A percentile compares a stretch with the other conserved stretches of the same genome.
Conservation (phyloP, 2,888 invertebrate genomes). For the Drosophila monieri region DNA sequence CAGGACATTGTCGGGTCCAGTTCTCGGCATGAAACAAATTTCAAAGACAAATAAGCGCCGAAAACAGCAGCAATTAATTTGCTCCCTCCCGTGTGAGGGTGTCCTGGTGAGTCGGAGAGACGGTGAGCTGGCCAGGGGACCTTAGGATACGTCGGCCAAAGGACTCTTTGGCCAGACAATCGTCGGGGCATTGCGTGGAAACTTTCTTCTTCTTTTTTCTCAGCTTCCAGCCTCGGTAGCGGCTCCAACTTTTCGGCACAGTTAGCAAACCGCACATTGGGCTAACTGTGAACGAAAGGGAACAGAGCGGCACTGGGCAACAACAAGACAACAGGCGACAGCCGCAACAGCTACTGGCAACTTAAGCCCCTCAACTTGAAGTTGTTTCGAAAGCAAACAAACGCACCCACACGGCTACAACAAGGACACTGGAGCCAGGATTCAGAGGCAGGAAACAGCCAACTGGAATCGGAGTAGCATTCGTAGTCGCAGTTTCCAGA, state of each 20-base stretch:
- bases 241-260: conserved; percentile 69
- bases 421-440: conserved; percentile 22
- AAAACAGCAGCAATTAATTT: conserved; percentile 80
- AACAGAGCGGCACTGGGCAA: conserved; percentile 22
- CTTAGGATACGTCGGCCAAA: conserved; percentile 22
- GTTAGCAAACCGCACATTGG: conserved; percentile 70
- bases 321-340: conserved; percentile 41
- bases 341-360: conserved; percentile 73
- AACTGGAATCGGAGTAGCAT: conserved; percentile 1
- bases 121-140: conserved; percentile 22
- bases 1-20: conserved; percentile 49
- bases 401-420: conserved; percentile 54
- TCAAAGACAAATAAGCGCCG: conserved; percentile 80
- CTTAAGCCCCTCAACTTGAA: conserved; percentile 72
- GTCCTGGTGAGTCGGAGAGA: conserved; percentile 11
- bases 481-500: conserved; percentile 5
- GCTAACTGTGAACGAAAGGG: conserved; percentile 65
- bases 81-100: conserved; percentile 64
- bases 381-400: conserved; percentile 67
- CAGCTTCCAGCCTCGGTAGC: conserved; percentile 43
- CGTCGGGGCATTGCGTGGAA: conserved; percentile 52
- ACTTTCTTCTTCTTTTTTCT: conserved; percentile 50
- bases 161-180: conserved; percentile 61
- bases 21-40: conserved; percentile 70
- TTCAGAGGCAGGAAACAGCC: conserved; percentile 5